These are phyloP conservation scores for Chrysaora quinquecirrha DNA, from an alignment of 30 jellyfish, hydroid and myxozoan species.

Conservation along the genomic window DNA sequence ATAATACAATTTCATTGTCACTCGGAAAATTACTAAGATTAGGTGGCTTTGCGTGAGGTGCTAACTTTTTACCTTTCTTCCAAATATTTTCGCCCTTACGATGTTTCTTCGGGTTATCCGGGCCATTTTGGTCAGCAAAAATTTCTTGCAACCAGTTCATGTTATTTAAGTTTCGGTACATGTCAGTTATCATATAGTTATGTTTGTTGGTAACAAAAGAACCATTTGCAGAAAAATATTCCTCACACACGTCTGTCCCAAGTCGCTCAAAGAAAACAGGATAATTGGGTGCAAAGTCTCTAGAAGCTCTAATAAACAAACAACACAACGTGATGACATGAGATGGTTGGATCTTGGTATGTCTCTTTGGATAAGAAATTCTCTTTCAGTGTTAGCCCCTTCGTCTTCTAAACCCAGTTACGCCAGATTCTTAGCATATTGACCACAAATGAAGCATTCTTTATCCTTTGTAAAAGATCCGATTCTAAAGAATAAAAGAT, in stretches of 20 bases:
- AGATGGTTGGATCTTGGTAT: not conserved
- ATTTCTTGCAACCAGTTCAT: conserved; percentile 21
- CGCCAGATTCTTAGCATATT: conserved; percentile 34
- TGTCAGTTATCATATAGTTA: conserved; percentile 16
- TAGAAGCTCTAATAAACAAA: conserved; percentile 3
- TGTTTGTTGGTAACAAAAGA: too few relatives aligned
- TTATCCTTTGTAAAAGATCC: not conserved
- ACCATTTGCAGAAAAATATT: conserved; percentile 26
- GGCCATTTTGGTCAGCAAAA: conserved; percentile 27
- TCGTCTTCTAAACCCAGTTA: conserved; percentile 22
- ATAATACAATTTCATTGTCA: too few relatives aligned
- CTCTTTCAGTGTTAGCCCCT: not conserved
- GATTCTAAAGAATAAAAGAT: not conserved
- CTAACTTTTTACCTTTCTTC: too few relatives aligned
- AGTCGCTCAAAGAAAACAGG: conserved; percentile 28
- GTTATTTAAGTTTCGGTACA: conserved; percentile 26
- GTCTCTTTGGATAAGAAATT: conserved; percentile 28
- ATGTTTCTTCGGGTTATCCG: conserved; percentile 33
- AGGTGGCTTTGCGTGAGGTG: too few relatives aligned
- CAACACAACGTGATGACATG: conserved; percentile 35
- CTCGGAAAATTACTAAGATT: too few relatives aligned
- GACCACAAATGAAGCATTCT: conserved; percentile 4
- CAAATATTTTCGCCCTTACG: conserved; percentile 29
- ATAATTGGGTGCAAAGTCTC: conserved; percentile 36
- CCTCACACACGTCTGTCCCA: conserved; percentile 41